Evolutionary conservation across 53 echinoderm and acorn worm genomes (phyloP).

Genomic region (Astropecten irregularis): DNA sequence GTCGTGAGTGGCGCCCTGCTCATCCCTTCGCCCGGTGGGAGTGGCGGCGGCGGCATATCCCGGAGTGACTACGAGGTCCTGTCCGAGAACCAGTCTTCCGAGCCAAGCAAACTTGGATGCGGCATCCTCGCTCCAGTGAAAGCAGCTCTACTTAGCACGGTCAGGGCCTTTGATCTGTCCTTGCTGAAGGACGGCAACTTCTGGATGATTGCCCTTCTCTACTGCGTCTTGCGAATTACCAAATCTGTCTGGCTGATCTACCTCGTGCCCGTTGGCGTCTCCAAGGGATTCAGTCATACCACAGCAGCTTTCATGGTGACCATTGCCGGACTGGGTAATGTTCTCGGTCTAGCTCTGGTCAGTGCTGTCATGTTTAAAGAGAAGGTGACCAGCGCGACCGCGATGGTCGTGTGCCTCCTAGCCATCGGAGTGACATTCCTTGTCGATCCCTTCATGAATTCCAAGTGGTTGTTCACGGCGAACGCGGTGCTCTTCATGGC

Average conservation of each 20-base stretch:
- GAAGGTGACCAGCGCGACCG: not conserved
- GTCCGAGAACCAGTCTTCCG: too few species aligned
- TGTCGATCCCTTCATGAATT: not conserved
- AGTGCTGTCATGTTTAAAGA: not conserved
- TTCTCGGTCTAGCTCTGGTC: not conserved
- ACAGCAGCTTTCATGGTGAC: not conserved
- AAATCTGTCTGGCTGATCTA: slow-evolving; percentile 2
- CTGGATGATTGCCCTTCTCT: not conserved
- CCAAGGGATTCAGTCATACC: not conserved
- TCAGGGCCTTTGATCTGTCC: not conserved
- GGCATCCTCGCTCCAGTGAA: not conserved
- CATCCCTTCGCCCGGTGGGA: not conserved
- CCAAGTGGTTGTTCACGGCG: not conserved
- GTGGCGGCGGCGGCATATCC: too few species aligned
- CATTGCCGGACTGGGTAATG: not conserved
- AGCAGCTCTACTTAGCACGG: not conserved
- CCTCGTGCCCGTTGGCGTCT: slow-evolving; percentile 4
- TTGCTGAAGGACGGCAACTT: not conserved
- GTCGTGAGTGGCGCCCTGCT: not conserved
- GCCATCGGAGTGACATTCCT: not conserved
- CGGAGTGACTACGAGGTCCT: too few species aligned
- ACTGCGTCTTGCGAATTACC: not conserved
- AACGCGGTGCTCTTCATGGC: not conserved
- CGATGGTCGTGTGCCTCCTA: not conserved
- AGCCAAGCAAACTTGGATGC: too few species aligned